These are phyloP conservation scores for Girardinichthys multiradiatus DNA, from an alignment of 2,113 vertebrate genomes.

Conservation along the genomic window DNA sequence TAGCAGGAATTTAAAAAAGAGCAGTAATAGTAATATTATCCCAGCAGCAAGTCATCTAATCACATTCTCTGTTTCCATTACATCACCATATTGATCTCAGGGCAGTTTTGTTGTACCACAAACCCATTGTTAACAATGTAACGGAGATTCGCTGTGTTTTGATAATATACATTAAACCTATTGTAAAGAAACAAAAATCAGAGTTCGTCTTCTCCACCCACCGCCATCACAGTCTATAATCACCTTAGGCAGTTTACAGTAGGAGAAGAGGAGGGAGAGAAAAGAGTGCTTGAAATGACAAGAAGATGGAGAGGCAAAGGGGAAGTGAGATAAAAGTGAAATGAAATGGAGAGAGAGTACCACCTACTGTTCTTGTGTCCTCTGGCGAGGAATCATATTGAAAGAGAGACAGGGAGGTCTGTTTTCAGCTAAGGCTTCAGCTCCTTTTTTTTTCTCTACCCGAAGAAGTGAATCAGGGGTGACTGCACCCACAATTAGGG, in stretches of 20 bases:
- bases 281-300: constrained; percentile 51
- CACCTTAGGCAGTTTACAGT: constrained; percentile 66
- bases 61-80: neutral
- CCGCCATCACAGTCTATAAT: constrained; percentile 64
- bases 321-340: constrained; percentile 68
- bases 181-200: constrained; percentile 66
- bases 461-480: constrained; percentile 63
- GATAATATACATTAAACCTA: constrained; percentile 62
- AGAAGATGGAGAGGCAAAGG: constrained; percentile 62
- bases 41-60: neutral
- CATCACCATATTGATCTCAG: constrained; percentile 10
- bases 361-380: constrained; percentile 71
- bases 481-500: constrained; percentile 73
- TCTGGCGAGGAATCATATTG: constrained; percentile 54
- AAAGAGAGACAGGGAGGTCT: constrained; percentile 59
- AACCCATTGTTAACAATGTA: constrained; percentile 22
- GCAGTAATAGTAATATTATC: neutral
- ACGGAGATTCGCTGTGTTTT: constrained; percentile 29
- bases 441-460: constrained; percentile 36
- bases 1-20: neutral
- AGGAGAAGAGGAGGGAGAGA: constrained; percentile 47
- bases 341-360: constrained; percentile 67
- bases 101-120: constrained; percentile 15
- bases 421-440: constrained; percentile 45
- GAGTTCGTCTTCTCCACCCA: constrained; percentile 53